phyloP scores from a whole-genome alignment of 2,113 vertebrate genomes.

The Sclerurus mexicanus region DNA sequence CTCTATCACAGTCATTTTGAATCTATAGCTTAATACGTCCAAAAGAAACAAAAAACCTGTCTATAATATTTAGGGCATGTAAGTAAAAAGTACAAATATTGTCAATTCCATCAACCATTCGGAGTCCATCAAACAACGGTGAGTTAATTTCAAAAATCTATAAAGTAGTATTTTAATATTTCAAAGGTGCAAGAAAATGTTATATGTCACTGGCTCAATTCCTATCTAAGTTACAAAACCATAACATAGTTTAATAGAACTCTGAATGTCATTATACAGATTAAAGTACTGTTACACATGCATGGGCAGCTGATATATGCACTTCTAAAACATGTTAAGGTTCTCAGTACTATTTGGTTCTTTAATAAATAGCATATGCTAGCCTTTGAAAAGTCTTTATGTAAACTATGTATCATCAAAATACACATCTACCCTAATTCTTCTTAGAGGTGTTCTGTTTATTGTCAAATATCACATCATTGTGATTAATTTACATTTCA shows the following conservation, averaged over 20 bases:
- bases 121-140: background rate
- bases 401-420: background rate
- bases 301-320: background rate
- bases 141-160: conserved; percentile 3
- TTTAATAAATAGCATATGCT: background rate
- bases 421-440: background rate
- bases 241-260: background rate
- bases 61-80: background rate
- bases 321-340: background rate
- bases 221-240: background rate
- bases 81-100: background rate
- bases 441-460: background rate
- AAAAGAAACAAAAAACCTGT: background rate
- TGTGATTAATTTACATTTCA: background rate
- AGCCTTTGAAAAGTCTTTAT: background rate
- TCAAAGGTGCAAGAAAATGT: background rate
- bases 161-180: background rate
- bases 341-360: background rate
- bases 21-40: conserved; percentile 36
- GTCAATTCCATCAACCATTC: background rate
- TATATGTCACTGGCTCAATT: background rate
- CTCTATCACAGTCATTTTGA: background rate
- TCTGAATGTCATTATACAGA: background rate
- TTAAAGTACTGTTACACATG: background rate
- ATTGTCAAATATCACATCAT: background rate